Conservation (phyloP, 1,140 invertebrate genomes). For the Drosophila obscura region DNA sequence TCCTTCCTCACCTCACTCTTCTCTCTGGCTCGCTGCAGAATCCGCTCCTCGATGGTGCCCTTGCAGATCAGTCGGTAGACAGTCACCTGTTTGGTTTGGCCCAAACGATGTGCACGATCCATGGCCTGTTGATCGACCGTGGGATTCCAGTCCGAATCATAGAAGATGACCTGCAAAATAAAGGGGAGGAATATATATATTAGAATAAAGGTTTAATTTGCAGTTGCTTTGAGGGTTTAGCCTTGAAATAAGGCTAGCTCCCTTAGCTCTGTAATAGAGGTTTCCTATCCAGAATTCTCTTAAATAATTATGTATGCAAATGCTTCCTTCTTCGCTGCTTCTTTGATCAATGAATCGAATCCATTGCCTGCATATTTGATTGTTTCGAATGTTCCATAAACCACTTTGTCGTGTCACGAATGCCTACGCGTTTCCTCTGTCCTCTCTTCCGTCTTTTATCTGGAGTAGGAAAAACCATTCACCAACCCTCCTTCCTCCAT, state of each 20-base stretch:
- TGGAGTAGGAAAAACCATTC: constrained; percentile 34
- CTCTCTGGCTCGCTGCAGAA: constrained; percentile 93
- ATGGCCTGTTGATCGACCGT: constrained; percentile 97
- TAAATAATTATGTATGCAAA: constrained; percentile 54
- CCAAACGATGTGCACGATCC: constrained; percentile 95
- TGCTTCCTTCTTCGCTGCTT: constrained; percentile 37
- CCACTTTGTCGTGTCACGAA: constrained; percentile 66
- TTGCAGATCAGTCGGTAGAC: constrained; percentile 96
- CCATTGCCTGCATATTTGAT: constrained; percentile 36
- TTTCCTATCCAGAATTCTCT: background rate
- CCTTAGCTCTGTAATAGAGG: background rate
- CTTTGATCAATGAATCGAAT: constrained; percentile 44
- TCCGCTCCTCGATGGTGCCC: constrained; percentile 95
- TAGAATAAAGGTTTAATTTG: background rate
- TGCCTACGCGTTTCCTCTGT: constrained; percentile 60
- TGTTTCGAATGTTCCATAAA: constrained; percentile 31
- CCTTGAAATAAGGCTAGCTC: background rate
- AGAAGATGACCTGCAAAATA: constrained; percentile 95
- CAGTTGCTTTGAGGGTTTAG: background rate
- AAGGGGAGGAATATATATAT: constrained; percentile 5
- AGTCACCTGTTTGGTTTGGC: constrained; percentile 96
- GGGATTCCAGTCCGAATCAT: constrained; percentile 99
- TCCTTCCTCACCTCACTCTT: constrained; percentile 91
- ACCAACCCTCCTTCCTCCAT: background rate
- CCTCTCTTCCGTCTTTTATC: constrained; percentile 35